phyloP scores from a whole-genome alignment of 2,797 vertebrate genomes.

The Staurois parvus region DNA sequence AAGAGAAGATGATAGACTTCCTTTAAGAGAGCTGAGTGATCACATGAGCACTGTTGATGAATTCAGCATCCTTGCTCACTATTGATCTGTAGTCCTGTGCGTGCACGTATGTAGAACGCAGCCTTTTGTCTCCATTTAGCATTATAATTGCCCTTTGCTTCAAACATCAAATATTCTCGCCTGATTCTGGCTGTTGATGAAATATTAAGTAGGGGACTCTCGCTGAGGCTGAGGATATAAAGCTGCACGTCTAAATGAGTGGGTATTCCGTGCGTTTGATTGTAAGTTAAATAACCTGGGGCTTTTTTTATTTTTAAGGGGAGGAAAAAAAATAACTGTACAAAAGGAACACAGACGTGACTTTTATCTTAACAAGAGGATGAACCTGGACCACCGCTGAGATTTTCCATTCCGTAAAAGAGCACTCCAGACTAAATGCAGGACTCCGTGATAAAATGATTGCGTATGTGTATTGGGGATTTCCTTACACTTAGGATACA shows the following conservation, averaged over 20 bases:
- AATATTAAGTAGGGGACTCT: neutral
- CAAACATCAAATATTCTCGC: neutral
- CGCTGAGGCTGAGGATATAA: neutral
- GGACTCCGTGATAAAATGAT: too few relatives aligned
- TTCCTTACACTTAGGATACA: too few relatives aligned
- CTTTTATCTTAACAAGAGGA: constrained; percentile 34
- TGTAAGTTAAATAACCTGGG: constrained; percentile 43
- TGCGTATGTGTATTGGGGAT: too few relatives aligned
- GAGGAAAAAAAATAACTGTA: neutral
- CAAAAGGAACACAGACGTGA: neutral
- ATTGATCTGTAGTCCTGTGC: neutral
- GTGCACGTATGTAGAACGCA: neutral
- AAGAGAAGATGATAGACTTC: too few relatives aligned
- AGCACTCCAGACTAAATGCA: too few relatives aligned
- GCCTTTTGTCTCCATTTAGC: neutral
- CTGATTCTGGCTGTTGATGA: neutral
- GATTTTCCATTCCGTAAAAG: neutral
- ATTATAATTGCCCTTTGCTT: neutral
- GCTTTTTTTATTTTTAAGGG: neutral
- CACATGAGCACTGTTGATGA: too few relatives aligned
- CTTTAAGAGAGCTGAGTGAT: too few relatives aligned
- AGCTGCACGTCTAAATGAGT: neutral
- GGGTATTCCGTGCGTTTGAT: constrained; percentile 18
- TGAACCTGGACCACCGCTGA: constrained; percentile 14
- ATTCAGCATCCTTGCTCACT: too few relatives aligned